Evolutionary conservation across 2,797 vertebrate species (phyloP).

Genomic region (Crenuchus spilurus): DNA sequence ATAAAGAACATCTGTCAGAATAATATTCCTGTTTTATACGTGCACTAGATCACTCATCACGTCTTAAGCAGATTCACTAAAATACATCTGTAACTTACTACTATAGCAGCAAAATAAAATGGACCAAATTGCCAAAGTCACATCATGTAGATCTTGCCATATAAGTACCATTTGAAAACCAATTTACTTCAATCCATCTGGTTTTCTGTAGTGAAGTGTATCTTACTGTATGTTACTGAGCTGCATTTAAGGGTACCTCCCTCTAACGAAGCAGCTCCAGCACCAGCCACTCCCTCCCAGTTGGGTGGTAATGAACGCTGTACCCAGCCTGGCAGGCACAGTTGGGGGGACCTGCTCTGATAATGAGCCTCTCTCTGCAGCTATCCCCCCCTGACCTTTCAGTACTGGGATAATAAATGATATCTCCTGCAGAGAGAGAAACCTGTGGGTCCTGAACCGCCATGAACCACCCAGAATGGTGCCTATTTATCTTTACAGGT

Average conservation of each 20-base stretch:
- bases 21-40: not conserved
- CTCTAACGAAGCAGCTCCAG: slow-evolving; percentile 14
- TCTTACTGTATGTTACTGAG: not conserved
- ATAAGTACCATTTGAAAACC: no score
- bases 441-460: slow-evolving; percentile 33
- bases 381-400: slow-evolving; percentile 55
- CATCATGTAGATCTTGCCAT: not conserved
- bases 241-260: not conserved
- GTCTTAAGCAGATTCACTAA: not conserved
- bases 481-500: slow-evolving; percentile 48
- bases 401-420: slow-evolving; percentile 46
- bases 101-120: not conserved
- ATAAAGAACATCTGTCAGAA: no score
- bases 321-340: slow-evolving; percentile 27
- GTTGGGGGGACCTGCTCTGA: slow-evolving; percentile 35
- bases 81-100: not conserved
- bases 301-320: slow-evolving; percentile 48
- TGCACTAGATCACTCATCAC: not conserved
- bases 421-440: slow-evolving; percentile 48
- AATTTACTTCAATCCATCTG: no score
- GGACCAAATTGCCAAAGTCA: no score
- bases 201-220: not conserved
- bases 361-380: slow-evolving; percentile 56
- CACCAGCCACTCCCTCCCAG: slow-evolving; percentile 13
- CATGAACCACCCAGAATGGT: slow-evolving; percentile 32